Evolutionary conservation across 2,113 vertebrate genomes (phyloP).

Genomic region (Spheniscus mendiculus): DNA sequence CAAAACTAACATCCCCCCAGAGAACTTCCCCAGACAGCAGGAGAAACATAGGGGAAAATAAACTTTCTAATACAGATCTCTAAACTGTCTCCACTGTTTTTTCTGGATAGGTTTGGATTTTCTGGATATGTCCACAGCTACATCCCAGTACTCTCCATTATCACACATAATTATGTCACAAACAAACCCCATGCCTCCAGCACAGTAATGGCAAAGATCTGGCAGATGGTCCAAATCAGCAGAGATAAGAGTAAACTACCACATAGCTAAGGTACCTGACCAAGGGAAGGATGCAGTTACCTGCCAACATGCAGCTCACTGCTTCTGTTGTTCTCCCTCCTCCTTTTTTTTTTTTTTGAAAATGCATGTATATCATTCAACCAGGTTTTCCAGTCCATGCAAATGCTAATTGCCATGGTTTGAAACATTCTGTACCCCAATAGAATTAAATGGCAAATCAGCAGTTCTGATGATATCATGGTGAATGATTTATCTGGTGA

Average conservation of each 20-base stretch:
- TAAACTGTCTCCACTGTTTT: background rate
- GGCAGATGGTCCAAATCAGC: conserved; percentile 15
- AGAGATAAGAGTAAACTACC: conserved; percentile 3
- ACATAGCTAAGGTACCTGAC: background rate
- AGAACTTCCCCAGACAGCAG: background rate
- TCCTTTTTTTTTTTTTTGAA: background rate
- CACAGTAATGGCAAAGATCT: background rate
- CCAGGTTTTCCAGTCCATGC: background rate
- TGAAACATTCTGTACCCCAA: conserved; percentile 48
- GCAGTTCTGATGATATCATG: conserved; percentile 6
- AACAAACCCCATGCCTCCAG: background rate
- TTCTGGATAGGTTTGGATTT: background rate
- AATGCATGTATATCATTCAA: background rate
- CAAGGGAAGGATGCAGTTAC: background rate
- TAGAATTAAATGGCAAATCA: conserved; percentile 18
- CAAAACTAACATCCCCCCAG: background rate
- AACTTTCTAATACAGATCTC: background rate
- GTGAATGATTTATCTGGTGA: conserved; percentile 50
- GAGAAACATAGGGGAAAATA: background rate
- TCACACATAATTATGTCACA: background rate
- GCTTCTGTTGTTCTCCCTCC: background rate
- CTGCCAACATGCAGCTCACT: background rate
- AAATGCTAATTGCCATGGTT: conserved; percentile 25
- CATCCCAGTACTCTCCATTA: background rate
- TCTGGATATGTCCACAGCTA: background rate